Percentiles rank a stretch among this genome's conserved stretches.
These are phyloP conservation scores for Chroicocephalus ridibundus DNA, from an alignment of 2,113 vertebrate genomes.

Conservation along the genomic window DNA sequence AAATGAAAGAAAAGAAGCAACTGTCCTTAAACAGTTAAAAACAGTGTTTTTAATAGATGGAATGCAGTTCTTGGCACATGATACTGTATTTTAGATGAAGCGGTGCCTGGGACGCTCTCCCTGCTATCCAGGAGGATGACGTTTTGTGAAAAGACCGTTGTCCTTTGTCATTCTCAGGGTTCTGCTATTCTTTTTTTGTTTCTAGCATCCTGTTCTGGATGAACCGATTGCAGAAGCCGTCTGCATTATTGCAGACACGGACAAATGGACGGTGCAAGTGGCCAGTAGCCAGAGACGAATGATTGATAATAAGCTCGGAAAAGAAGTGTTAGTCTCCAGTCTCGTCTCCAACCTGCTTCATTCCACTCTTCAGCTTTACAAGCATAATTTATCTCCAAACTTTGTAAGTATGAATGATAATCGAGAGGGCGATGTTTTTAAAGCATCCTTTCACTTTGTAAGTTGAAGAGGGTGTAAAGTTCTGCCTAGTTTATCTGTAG, in stretches of 20 bases:
- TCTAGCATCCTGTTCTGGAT: slow-evolving; percentile 94
- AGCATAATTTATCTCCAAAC: slow-evolving; percentile 95
- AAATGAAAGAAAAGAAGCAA: neutral
- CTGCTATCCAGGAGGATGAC: fast-evolving
- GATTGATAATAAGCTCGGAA: slow-evolving; percentile 91
- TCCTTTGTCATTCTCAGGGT: neutral
- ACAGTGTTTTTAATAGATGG: neutral
- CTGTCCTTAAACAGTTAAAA: neutral
- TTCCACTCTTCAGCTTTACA: slow-evolving; percentile 97
- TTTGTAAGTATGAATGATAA: slow-evolving; percentile 81
- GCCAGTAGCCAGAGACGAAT: slow-evolving; percentile 93
- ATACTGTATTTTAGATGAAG: neutral
- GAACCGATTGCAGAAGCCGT: slow-evolving; percentile 98
- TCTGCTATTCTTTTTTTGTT: neutral
- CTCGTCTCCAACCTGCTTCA: slow-evolving; percentile 92
- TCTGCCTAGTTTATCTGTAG: neutral
- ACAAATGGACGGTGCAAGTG: slow-evolving; percentile 97
- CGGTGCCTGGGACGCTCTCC: neutral
- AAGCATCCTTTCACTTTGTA: neutral
- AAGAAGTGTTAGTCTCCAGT: slow-evolving; percentile 95
- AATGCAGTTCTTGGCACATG: fast-evolving
- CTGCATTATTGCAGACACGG: slow-evolving; percentile 97
- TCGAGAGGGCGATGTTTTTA: fast-evolving
- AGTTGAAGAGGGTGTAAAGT: neutral
- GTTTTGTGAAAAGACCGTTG: fast-evolving